Evolutionary conservation across 2,888 invertebrate genomes (phyloP).

Genomic region (Hirtodrosophila duncani): DNA sequence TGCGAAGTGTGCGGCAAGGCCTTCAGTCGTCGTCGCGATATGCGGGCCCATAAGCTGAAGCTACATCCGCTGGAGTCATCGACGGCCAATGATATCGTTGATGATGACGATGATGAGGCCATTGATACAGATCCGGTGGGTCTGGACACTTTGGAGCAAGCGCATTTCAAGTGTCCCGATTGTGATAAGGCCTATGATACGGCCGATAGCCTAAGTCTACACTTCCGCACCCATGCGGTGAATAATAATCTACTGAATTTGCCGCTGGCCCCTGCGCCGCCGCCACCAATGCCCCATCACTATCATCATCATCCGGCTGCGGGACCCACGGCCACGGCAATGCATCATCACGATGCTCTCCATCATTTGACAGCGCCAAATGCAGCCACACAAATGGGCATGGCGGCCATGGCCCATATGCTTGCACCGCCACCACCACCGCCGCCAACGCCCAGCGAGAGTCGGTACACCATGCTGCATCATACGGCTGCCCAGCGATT

Average conservation of each 20-base stretch:
- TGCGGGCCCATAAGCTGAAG: conserved; percentile 79
- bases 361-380: conserved; percentile 62
- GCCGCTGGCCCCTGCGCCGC: conserved; percentile 54
- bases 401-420: conserved; percentile 72
- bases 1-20: conserved; percentile 81
- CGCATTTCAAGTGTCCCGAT: conserved; percentile 77
- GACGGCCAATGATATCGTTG: conserved; percentile 63
- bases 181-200: conserved; percentile 77
- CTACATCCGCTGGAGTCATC: conserved; percentile 68
- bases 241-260: conserved; percentile 65
- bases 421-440: conserved; percentile 73
- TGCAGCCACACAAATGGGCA: conserved; percentile 69
- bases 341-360: conserved; percentile 51
- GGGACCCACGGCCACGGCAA: conserved; percentile 40
- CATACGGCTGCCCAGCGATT: conserved; percentile 72
- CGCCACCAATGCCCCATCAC: conserved; percentile 53
- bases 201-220: conserved; percentile 74
- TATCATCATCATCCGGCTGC: conserved; percentile 54
- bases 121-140: conserved; percentile 58
- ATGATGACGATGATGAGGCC: conserved; percentile 61
- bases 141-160: conserved; percentile 48
- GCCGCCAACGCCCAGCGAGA: conserved; percentile 73
- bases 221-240: conserved; percentile 75
- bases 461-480: conserved; percentile 75
- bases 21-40: conserved; percentile 81